Conservation (phyloP, 2,113 vertebrate genomes). For the Pedetes capensis region DNA sequence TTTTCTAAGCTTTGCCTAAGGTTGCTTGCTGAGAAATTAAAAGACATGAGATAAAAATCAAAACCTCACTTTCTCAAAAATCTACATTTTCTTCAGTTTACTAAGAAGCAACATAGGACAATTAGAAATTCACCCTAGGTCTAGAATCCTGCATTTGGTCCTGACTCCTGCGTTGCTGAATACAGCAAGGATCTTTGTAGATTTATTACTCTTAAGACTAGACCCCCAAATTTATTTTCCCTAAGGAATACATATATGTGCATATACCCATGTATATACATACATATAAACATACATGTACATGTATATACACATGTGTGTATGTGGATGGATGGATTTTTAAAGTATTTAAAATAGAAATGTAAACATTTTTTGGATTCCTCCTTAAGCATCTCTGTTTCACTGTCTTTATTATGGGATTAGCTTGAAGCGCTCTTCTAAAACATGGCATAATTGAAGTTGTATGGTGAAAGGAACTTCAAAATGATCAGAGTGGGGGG, state of each 20-base stretch:
- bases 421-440: slow-evolving; percentile 33
- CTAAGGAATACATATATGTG: neutral
- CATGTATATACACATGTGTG: too few species aligned
- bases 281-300: too few species aligned
- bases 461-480: slow-evolving; percentile 30
- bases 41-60: neutral
- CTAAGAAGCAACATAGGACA: neutral
- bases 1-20: neutral
- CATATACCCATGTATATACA: too few species aligned
- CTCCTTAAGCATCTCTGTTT: slow-evolving; percentile 27
- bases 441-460: slow-evolving; percentile 40
- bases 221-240: neutral
- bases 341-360: neutral
- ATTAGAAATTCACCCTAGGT: neutral
- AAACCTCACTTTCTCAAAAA: neutral
- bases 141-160: neutral
- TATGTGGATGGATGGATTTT: too few species aligned
- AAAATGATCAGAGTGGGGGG: slow-evolving; percentile 16
- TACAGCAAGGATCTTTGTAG: neutral
- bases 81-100: neutral
- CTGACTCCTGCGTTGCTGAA: neutral
- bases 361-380: neutral
- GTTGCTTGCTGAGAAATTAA: neutral
- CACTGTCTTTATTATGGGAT: slow-evolving; percentile 22
- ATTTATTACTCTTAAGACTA: neutral